phyloP scores from a whole-genome alignment of 1,140 invertebrate genomes.

The Drosophila parabipectinata region DNA sequence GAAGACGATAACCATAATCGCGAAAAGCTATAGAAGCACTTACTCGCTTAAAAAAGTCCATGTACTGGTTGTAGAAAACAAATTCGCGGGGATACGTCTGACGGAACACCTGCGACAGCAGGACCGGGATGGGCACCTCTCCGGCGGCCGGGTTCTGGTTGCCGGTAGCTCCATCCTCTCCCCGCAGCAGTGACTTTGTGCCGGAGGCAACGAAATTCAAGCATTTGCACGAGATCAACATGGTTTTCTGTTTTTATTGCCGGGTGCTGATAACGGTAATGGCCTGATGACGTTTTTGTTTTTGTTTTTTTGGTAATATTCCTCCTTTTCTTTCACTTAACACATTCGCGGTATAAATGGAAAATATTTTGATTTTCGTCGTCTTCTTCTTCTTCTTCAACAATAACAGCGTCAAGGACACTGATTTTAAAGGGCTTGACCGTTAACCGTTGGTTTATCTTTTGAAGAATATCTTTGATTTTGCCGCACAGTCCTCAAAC shows the following conservation, averaged over 20 bases:
- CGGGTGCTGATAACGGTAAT: conserved; percentile 46
- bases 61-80: conserved; percentile 50
- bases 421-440: no score
- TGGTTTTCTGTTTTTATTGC: conserved; percentile 41
- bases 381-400: conserved; percentile 11
- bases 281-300: conserved; percentile 10
- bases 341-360: neutral
- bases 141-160: conserved; percentile 14
- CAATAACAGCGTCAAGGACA: neutral
- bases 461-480: neutral
- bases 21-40: conserved; percentile 33
- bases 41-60: conserved; percentile 73
- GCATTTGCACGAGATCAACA: conserved; percentile 77
- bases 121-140: conserved; percentile 17
- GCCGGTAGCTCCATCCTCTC: conserved; percentile 4
- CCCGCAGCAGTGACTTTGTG: conserved; percentile 49
- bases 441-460: neutral
- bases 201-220: conserved; percentile 65
- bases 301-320: conserved; percentile 2
- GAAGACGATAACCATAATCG: conserved; percentile 24
- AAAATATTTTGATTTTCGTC: conserved; percentile 4
- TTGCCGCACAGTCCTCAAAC: neutral
- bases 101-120: conserved; percentile 55
- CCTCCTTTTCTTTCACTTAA: conserved; percentile 6
- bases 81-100: conserved; percentile 54